These are phyloP conservation scores for Hemicordylus capensis DNA, from an alignment of 2,113 vertebrate genomes.

Conservation along the genomic window DNA sequence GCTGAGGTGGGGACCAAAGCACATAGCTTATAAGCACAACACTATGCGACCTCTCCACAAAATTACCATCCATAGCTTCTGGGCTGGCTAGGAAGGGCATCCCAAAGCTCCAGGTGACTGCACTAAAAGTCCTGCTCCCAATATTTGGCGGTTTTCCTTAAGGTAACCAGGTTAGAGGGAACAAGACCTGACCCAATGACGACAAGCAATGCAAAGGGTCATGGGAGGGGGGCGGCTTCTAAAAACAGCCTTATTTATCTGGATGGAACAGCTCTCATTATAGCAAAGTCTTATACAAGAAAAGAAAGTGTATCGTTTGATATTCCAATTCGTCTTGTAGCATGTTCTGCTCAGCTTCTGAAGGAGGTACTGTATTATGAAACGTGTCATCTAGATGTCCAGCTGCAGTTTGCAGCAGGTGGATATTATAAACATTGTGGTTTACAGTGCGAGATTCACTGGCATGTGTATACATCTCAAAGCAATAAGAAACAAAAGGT, in stretches of 20 bases:
- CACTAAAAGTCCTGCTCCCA: background rate
- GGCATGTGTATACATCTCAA: background rate
- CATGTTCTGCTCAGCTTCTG: background rate
- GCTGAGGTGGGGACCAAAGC: background rate
- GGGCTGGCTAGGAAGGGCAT: background rate
- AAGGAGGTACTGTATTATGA: background rate
- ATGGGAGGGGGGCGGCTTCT: constrained; percentile 30
- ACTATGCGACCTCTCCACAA: background rate
- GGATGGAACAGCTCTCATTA: constrained; percentile 58
- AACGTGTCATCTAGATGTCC: constrained; percentile 15
- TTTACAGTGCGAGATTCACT: background rate
- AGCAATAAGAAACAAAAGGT: background rate
- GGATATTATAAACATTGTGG: background rate
- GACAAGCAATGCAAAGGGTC: background rate
- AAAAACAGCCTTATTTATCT: constrained; percentile 56
- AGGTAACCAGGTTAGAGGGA: background rate
- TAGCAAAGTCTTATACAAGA: constrained; percentile 51
- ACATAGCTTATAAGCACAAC: background rate
- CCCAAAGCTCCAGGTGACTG: background rate
- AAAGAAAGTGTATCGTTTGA: background rate
- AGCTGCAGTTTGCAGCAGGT: background rate
- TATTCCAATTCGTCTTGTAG: background rate
- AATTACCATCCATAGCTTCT: background rate
- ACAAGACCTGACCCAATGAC: background rate
- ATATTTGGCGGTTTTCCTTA: background rate